Evolutionary conservation across 2,888 invertebrate species (phyloP), one percentile per base, ranked within the genome.

Genomic region (Cheilosia vulpina): DNA sequence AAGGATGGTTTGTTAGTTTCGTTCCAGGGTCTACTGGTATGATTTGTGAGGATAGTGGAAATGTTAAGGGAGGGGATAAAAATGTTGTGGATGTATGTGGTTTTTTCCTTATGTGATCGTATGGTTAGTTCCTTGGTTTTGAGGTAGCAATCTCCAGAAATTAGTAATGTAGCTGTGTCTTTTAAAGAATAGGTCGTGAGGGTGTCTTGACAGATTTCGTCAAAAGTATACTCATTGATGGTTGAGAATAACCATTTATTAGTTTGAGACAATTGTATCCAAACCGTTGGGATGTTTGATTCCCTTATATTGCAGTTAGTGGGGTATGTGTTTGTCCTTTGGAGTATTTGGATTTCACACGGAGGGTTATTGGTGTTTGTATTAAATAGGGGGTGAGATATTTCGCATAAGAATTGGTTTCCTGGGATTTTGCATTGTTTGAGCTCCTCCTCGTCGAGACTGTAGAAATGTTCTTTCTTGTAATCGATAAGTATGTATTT

Each of bases 221-320:
- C 50, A 9, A 47, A 47, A 17, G 13, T 7, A 1, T 62, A 60
- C 5, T 41, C 34, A 4, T 43, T 9, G 0, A 43, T 21, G 13
- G 60, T n/a, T 9, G 60, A 41, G 17, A 60, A 62, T 17, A 62
- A 31, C 62, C 45, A 62, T 17, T 17, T 62, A 11, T 62, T 62
- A 15, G 19, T n/a, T 1, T 27, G n/a, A 1, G 45, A 47, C 7
- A 60, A 15, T 47, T 55, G 53, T n/a, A 55, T 55, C 53, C 53
- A 55, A 3, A 55, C 27, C n/a, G 17, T 31, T 15, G n/a, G 43
- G 4, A 43, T 43, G 6, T 43, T 55, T 6, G 55, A 41, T 31
- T 43, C 27, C 19, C 31, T 55, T 45, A 43, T 2, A 43, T 43
- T 5, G 24, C 24, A 60, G 1, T n/a, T 43, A 6, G n/a, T n/a